Base-by-base conservation (phyloP, 2,113 vertebrate species). In the Chamaea fasciata region DNA sequence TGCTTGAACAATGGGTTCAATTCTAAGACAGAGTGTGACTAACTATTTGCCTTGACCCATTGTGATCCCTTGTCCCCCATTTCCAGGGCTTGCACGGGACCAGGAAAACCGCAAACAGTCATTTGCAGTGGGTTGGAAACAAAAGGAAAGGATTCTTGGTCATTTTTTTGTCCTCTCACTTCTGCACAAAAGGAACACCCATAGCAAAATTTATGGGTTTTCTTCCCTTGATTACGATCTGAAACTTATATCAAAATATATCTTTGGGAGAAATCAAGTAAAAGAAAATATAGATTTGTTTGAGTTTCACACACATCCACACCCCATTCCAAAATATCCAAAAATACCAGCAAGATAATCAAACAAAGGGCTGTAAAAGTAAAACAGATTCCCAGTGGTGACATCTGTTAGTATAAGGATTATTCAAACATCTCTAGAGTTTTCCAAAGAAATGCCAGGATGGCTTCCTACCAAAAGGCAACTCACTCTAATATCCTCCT, bases 361-460 rank as follows among this genome's bases (percentile, higher is more conserved):
- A 89, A 95, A 96, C 86, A 91, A 93, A 93, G 78, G 83, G 31
- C 63, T 75, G 79, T 28, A 70, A 96, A 95, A 95, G 85, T 77
- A 85, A 95, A 91, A 59, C 78, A 95, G 89, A 82, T 87, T 91
- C 85, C 87, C 75, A 90, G 86, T 35, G 82, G 96, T 90, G 88
- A 93, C 82, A 93, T 86, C 93, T 96, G 71, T 96, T 95, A 95
- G 73, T 50, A 19, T 81, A 92, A 86, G 63, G 63, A 88, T 80
- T 91, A 67, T 95, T 88, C 64, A 94, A 91, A 95, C 92, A 90
- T 81, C 68, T 88, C 82, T 55, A 19, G 35, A 90, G 85, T 92
- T 93, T 90, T 90, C 88, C 79, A 77, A 77, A 88, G 62, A 95
- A 89, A 56, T 67, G 63, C 60, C 83, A 84, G 56, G 37, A 84